These are phyloP conservation scores for Drosophila persimilis DNA, from an alignment of 1,140 invertebrate species.

Conservation along the genomic window DNA sequence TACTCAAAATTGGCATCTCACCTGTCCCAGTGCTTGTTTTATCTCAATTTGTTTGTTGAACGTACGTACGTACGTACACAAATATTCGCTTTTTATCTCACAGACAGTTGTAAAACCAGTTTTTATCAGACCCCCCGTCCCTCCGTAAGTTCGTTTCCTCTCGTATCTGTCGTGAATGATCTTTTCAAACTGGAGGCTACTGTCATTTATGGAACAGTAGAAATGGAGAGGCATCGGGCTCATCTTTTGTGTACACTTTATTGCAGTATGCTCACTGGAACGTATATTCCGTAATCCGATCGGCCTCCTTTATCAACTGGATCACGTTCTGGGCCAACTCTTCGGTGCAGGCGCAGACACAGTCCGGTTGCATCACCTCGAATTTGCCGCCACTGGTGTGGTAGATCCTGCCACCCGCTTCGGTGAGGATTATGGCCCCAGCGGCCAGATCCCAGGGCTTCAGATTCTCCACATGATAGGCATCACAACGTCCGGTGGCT, in stretches of 20 bases:
- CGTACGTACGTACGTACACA: slow-evolving; percentile 33
- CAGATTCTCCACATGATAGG: slow-evolving; percentile 88
- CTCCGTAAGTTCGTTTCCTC: not conserved
- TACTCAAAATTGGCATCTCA: slow-evolving; percentile 40
- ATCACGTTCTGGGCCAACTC: slow-evolving; percentile 85
- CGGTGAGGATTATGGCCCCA: slow-evolving; percentile 88
- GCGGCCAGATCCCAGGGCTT: slow-evolving; percentile 89
- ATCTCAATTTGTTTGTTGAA: slow-evolving; percentile 51
- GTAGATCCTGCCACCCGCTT: slow-evolving; percentile 89
- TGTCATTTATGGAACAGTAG: not conserved
- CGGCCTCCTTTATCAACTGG: slow-evolving; percentile 82
- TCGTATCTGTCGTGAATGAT: slow-evolving; percentile 18
- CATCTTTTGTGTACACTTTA: not conserved
- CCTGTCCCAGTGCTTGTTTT: slow-evolving; percentile 27
- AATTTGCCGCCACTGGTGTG: slow-evolving; percentile 87
- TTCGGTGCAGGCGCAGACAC: slow-evolving; percentile 86
- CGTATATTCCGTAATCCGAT: slow-evolving; percentile 64
- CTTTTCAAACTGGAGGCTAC: slow-evolving; percentile 21
- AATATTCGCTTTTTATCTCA: slow-evolving; percentile 42
- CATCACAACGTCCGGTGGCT: slow-evolving; percentile 88
- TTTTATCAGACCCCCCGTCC: slow-evolving; percentile 18
- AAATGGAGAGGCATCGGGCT: too few relatives aligned
- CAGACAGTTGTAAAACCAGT: slow-evolving; percentile 46
- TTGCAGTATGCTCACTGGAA: slow-evolving; percentile 20
- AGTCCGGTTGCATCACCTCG: slow-evolving; percentile 86